Evolutionary conservation across 2,797 vertebrate species (phyloP).

Genomic region (Gallinago nigripennis): DNA sequence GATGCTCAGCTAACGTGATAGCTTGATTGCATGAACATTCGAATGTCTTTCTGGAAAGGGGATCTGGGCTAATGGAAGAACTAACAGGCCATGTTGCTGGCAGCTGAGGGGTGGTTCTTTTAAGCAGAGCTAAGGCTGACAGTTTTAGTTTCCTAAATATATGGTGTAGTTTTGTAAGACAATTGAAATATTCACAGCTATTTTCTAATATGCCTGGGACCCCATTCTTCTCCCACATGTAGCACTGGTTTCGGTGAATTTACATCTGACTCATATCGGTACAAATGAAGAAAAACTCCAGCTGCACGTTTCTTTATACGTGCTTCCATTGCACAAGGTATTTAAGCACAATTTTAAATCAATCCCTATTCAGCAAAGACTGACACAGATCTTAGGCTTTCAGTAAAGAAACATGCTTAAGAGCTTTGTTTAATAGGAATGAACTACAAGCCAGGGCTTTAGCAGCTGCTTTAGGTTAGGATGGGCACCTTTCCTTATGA

Average conservation of each 20-base stretch:
- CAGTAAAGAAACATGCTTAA: neutral
- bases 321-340: neutral
- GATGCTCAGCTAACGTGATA: neutral
- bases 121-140: neutral
- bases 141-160: neutral
- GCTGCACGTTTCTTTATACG: neutral
- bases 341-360: conserved; percentile 10
- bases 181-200: neutral
- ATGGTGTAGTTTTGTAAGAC: neutral
- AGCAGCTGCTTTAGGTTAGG: neutral
- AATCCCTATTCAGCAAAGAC: neutral
- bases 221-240: neutral
- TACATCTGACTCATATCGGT: neutral
- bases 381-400: neutral
- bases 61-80: neutral
- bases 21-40: neutral
- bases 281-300: neutral
- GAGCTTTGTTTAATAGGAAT: neutral
- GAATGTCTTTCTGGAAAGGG: neutral
- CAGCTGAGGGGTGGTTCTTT: neutral
- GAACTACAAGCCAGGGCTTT: neutral
- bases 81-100: neutral
- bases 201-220: neutral
- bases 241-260: neutral
- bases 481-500: neutral